Conservation (phyloP, 2,113 vertebrate genomes). For the Cephalopholis sonnerati region DNA sequence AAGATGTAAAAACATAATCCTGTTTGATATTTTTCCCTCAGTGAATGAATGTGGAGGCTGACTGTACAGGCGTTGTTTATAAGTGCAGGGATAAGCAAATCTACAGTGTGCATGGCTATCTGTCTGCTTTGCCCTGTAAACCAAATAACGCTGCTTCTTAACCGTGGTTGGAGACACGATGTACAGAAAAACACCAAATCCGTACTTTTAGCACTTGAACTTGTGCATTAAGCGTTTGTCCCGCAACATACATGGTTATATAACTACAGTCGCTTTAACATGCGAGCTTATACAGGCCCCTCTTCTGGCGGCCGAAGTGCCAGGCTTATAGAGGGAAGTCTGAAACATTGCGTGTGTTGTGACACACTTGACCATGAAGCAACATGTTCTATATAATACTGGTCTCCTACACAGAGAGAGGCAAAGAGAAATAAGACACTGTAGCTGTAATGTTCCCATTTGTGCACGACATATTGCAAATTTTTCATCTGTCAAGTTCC, state of each 20-base stretch:
- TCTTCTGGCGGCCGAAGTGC: constrained; percentile 8
- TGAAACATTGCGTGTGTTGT: constrained; percentile 4
- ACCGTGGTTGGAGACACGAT: constrained; percentile 35
- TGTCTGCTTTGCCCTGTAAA: neutral
- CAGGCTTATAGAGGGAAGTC: constrained; percentile 40
- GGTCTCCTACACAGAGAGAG: neutral
- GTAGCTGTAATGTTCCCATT: neutral
- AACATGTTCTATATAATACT: constrained; percentile 8
- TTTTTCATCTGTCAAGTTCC: neutral
- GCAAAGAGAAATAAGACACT: neutral
- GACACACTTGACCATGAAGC: constrained; percentile 2
- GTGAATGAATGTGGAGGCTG: constrained; percentile 11
- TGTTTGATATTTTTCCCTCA: constrained; percentile 17
- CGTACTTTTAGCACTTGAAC: constrained; percentile 68
- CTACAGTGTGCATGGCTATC: neutral
- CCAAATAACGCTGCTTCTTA: constrained; percentile 2
- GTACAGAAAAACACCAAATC: constrained; percentile 55
- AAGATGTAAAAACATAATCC: constrained; percentile 55
- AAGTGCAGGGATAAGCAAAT: constrained; percentile 16
- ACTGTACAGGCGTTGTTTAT: constrained; percentile 11
- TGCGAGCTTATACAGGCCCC: constrained; percentile 28
- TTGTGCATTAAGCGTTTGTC: constrained; percentile 69
- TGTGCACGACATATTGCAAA: neutral
- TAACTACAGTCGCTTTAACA: constrained; percentile 59
- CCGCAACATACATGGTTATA: constrained; percentile 56